Conservation (phyloP, 2,888 invertebrate genomes). For the Notocelia uddmanniana region DNA sequence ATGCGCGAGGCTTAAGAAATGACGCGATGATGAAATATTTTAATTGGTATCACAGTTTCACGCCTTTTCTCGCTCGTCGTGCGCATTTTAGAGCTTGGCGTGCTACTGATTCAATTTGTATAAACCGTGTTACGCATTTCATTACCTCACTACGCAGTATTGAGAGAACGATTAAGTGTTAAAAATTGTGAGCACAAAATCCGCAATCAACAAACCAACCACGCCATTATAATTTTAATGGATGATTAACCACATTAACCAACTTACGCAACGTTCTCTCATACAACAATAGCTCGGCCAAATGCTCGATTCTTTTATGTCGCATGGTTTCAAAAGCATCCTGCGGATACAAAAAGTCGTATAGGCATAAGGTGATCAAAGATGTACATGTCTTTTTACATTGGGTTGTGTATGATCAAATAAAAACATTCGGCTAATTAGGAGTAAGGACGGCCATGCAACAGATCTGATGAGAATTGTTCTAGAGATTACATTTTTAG, state of each 20-base stretch:
- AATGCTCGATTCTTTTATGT: conserved; percentile 45
- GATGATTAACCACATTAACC: conserved; percentile 18
- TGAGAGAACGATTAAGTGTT: not conserved
- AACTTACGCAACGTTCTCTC: conserved; percentile 30
- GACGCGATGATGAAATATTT: not conserved
- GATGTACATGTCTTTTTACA: not conserved
- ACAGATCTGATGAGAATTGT: conserved; percentile 19
- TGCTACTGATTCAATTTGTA: not conserved
- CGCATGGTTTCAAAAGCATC: conserved; percentile 16
- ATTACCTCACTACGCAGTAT: not conserved
- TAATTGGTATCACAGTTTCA: not conserved
- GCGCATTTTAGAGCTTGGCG: not conserved
- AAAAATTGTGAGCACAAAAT: not conserved
- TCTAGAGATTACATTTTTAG: not conserved
- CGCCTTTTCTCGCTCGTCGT: not conserved
- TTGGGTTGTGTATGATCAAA: not conserved
- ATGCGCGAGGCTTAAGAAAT: not conserved
- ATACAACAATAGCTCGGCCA: conserved; percentile 41
- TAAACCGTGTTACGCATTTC: not conserved
- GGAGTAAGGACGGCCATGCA: conserved; percentile 18
- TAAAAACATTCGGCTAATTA: conserved; percentile 16
- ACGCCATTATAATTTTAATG: conserved; percentile 27
- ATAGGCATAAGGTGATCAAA: not conserved
- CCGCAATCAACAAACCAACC: conserved; percentile 18
- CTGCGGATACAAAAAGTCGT: not conserved